These are phyloP conservation scores for Esox niger DNA, from an alignment of 2,113 vertebrate species.

Conservation along the genomic window DNA sequence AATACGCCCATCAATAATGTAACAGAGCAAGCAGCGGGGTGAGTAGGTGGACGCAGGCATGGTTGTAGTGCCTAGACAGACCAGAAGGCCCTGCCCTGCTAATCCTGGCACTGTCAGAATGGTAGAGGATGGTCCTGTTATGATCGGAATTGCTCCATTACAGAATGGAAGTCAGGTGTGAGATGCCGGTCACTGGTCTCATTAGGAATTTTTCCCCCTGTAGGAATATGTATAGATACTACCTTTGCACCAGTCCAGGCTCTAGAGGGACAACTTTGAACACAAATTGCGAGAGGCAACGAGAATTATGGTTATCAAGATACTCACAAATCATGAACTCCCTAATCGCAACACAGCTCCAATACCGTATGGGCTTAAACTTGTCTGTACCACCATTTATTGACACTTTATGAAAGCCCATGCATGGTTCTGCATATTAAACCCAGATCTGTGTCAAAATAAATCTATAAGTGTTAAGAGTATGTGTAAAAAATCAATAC, in stretches of 20 bases:
- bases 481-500: constrained; percentile 53
- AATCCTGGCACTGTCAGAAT: not conserved
- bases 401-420: not conserved
- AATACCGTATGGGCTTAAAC: too few species aligned
- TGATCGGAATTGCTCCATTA: not conserved
- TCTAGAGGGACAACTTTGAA: too few species aligned
- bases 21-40: constrained; percentile 32
- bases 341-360: too few species aligned
- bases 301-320: too few species aligned
- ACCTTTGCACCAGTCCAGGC: too few species aligned
- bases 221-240: too few species aligned
- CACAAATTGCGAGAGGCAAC: too few species aligned
- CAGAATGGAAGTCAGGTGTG: not conserved
- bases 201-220: too few species aligned
- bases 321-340: too few species aligned
- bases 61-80: constrained; percentile 31
- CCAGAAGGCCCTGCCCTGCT: constrained; percentile 5
- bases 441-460: constrained; percentile 34
- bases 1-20: constrained; percentile 63
- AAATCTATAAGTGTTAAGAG: constrained; percentile 45
- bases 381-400: too few species aligned
- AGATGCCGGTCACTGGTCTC: too few species aligned
- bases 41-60: constrained; percentile 23
- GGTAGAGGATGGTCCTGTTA: not conserved
- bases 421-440: constrained; percentile 33